phyloP scores from a whole-genome alignment of 1,140 invertebrate species.

The Tribolium madens region DNA sequence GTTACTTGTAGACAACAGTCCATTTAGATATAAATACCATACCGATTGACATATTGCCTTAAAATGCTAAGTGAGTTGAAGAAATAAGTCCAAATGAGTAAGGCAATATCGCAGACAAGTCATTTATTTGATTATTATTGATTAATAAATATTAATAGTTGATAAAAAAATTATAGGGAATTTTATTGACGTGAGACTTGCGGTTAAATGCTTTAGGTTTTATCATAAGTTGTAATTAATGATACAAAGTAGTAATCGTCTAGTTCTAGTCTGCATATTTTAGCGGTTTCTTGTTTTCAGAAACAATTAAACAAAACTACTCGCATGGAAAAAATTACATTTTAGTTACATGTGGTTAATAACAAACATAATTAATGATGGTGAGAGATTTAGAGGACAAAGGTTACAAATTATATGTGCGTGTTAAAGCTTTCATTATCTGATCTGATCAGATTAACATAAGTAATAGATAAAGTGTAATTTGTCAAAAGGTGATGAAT shows the following conservation, averaged over 20 bases:
- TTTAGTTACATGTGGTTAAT: not conserved
- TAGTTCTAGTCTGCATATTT: not conserved
- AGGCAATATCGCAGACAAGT: not conserved
- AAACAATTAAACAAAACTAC: not conserved
- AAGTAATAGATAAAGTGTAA: not conserved
- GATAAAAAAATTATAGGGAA: not conserved
- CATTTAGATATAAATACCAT: not conserved
- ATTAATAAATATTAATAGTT: not conserved
- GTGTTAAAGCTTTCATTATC: not conserved
- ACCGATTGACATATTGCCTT: not conserved
- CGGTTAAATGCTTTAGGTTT: not conserved
- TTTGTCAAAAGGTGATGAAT: not conserved
- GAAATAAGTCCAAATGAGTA: not conserved
- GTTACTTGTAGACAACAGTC: not conserved
- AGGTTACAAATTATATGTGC: not conserved
- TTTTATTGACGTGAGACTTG: not conserved
- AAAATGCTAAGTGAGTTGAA: not conserved
- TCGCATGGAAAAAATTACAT: not conserved
- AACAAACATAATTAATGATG: not conserved
- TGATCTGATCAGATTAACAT: not conserved
- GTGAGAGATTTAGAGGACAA: not conserved
- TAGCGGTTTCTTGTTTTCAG: not conserved
- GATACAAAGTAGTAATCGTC: not conserved
- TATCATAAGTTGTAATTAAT: not conserved
- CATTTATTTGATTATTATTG: not conserved